Evolutionary conservation across 2,113 vertebrate species (phyloP), one percentile per base, ranked within the genome.

Genomic region (Salvelinus fontinalis): DNA sequence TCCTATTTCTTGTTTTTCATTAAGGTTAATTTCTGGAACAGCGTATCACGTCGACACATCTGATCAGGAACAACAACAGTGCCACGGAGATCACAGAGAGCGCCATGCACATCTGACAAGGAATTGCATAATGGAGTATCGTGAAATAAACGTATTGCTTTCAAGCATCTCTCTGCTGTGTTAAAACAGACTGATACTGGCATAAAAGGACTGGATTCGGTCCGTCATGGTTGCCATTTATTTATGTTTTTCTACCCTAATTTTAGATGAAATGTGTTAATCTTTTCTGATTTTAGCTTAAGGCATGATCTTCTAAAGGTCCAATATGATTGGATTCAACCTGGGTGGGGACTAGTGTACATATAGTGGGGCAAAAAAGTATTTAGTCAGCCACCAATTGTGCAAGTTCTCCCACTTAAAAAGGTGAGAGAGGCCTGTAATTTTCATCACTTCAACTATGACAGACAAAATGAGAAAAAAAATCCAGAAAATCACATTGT

Each of bases 1-100:
- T 39, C 34, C 71, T 81, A 75, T 86, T 78, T 4, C 73, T 68
- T 82, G 78, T 79, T 81, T 79, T 86, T 83, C 85, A 84, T 86
- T 81, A 84, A 71, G 49, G 80, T 71, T 76, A 62, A 22, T 84
- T 80, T 87, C 81, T 82, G 76, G 77, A 81, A 74, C 76, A 39
- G 75, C 29, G 18, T 82, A 86, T 85, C 84, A 60, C 20, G 39
- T 22, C 65, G 48, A 71, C 76, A 76, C 83, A 87, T 85, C 78
- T 80, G 80, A 87, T 64, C 70, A 62, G 62, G 74, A 79, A 85
- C 71, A 75, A 81, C 73, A 87, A 20, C 75, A 86, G 67, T 18
- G 68, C 74, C 24, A 22, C 11, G 2, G 54, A 75, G 60, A 79
- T 79, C 74, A 81, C 81, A 83, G 76, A 48, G 22, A 0, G 31